Base-by-base conservation (phyloP, 2,113 vertebrate genomes). In the Pachyramphus minor region DNA sequence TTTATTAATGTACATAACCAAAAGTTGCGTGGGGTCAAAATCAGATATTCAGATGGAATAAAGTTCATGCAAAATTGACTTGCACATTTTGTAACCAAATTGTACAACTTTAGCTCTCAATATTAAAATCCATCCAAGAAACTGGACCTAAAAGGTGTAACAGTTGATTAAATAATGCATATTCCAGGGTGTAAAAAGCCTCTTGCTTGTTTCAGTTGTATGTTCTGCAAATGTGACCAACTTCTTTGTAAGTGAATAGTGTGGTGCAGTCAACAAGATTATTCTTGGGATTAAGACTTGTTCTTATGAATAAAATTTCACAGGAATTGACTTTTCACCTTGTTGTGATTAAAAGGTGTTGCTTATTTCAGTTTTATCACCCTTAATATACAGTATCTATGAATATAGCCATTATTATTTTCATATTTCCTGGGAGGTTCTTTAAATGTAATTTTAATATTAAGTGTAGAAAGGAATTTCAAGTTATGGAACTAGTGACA, bases 1-100 rank as follows among this genome's bases (percentile, higher is more conserved):
- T 93, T 79, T 53, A 90, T 96, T 93, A 93, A 92, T 90, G 45
- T 90, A 89, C 58, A 66, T 79, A 69, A 15, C 24, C 60, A 93
- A 52, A 81, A 81, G 33, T 60, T 78, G 59, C 24, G 12, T 93
- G 69, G 42, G 42, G 83, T 83, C 69, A 92, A 58, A 33, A 90
- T 16, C 64, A 91, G 73, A 55, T 53, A 89, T 94, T 84, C 83
- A n/a, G 44, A 62, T 84, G 37, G 60, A 94, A 68, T 58, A 73
- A 86, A 69, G 25, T 68, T 94, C 63, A 72, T 50, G 69, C 35
- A 93, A 75, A 75, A 91, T 23, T 94, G 79, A 93, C 39, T 56
- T 91, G 11, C 28, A 91, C 63, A 6, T n/a, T 89, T 62, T 84
- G 47, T 53, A 84, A 67, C 56, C 47, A 84, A 59, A 60, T 47